phyloP scores from a whole-genome alignment of 1,140 invertebrate species.

The Drosophila athabasca region DNA sequence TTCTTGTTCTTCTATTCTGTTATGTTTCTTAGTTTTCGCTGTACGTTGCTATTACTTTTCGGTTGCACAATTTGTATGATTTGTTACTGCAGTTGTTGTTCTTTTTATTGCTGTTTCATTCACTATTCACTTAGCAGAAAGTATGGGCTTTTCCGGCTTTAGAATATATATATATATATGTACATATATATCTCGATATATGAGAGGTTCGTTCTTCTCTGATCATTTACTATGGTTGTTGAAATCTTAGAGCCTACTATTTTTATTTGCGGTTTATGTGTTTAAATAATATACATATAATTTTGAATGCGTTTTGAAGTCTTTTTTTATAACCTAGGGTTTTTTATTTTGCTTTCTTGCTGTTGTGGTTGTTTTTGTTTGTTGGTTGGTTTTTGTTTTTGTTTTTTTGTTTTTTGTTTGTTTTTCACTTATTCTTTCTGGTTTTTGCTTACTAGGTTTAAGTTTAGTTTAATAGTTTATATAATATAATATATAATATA shows the following conservation, averaged over 20 bases:
- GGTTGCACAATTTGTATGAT: slow-evolving; percentile 72
- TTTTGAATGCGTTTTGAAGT: slow-evolving; percentile 79
- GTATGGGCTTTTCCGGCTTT: slow-evolving; percentile 64
- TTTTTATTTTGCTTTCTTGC: slow-evolving; percentile 58
- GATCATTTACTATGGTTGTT: slow-evolving; percentile 66
- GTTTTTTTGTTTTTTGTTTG: slow-evolving; percentile 26
- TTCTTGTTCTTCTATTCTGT: slow-evolving; percentile 5
- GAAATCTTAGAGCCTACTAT: slow-evolving; percentile 66
- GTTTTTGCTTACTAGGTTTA: slow-evolving; percentile 70
- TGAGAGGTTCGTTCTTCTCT: slow-evolving; percentile 20
- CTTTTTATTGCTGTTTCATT: slow-evolving; percentile 75
- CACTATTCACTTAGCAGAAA: slow-evolving; percentile 76
- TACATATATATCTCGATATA: slow-evolving; percentile 55
- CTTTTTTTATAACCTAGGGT: slow-evolving; percentile 80
- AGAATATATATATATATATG: slow-evolving; percentile 44
- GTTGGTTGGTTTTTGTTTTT: slow-evolving; percentile 34
- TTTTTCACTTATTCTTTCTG: slow-evolving; percentile 34
- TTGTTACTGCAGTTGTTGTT: slow-evolving; percentile 43
- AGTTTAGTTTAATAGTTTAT: slow-evolving; percentile 70
- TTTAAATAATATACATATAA: slow-evolving; percentile 59
- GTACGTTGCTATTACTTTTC: slow-evolving; percentile 76
- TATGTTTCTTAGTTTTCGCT: slow-evolving; percentile 48
- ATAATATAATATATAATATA: slow-evolving; percentile 83
- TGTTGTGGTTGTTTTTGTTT: slow-evolving; percentile 54
- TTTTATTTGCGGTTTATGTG: slow-evolving; percentile 47